Percentiles rank a stretch among this genome's conserved stretches.
Conservation (phyloP, 2,888 invertebrate species). For the Cerceris rybyensis region DNA sequence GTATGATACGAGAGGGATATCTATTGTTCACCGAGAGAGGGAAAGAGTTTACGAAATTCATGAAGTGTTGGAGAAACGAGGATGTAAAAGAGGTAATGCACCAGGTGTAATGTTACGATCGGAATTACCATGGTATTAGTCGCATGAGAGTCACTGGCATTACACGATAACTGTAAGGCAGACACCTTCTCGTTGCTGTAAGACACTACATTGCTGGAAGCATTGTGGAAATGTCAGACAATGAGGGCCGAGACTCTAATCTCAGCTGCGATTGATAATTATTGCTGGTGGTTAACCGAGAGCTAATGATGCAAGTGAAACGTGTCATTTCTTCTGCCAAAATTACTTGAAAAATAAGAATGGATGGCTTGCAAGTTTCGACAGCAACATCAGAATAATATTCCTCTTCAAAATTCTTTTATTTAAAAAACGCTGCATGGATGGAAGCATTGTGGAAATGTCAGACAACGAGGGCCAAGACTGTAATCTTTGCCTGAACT, state of each 20-base stretch:
- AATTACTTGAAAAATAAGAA: too few relatives aligned
- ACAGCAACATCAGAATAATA: too few relatives aligned
- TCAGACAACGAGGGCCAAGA: slow-evolving; percentile 48
- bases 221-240: slow-evolving; percentile 47
- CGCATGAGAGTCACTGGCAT: slow-evolving; percentile 18
- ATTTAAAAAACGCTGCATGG: slow-evolving; percentile 32
- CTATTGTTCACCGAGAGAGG: too few relatives aligned
- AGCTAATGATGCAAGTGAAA: too few relatives aligned
- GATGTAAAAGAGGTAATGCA: not conserved
- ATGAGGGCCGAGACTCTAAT: slow-evolving; percentile 47
- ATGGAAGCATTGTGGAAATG: slow-evolving; percentile 39
- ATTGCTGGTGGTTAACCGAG: too few relatives aligned
- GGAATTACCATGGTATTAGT: not conserved
- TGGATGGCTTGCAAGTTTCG: too few relatives aligned
- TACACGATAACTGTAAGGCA: slow-evolving; percentile 22
- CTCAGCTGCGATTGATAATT: slow-evolving; percentile 51
- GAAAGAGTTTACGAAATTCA: too few relatives aligned
- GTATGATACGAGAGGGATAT: too few relatives aligned
- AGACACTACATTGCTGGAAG: slow-evolving; percentile 31
- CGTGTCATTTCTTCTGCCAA: too few relatives aligned
- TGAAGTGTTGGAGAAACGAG: too few relatives aligned
- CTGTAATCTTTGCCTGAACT: slow-evolving; percentile 45
- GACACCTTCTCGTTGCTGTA: slow-evolving; percentile 42
- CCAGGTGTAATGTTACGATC: not conserved
- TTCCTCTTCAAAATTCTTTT: too few relatives aligned